phyloP scores from a whole-genome alignment of 2,797 vertebrate genomes.

The Denticeps clupeoides region DNA sequence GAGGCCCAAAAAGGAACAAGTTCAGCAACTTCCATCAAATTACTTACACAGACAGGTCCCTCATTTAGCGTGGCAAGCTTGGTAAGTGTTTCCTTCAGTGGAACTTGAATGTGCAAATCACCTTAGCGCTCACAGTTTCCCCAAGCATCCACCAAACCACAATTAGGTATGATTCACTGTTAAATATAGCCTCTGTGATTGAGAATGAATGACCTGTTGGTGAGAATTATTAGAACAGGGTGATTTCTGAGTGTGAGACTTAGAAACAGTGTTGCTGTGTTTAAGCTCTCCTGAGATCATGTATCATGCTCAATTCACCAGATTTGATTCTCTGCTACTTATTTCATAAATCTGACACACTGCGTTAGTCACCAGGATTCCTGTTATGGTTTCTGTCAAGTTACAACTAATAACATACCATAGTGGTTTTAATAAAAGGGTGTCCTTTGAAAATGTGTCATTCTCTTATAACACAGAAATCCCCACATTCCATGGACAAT shows the following conservation, averaged over 20 bases:
- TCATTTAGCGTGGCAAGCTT: conserved; percentile 19
- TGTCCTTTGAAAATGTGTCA: not conserved
- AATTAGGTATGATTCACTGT: conserved; percentile 33
- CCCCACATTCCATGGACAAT: not conserved
- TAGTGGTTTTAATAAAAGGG: not conserved
- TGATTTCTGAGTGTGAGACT: too few relatives aligned
- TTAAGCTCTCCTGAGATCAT: conserved; percentile 10
- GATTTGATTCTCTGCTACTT: conserved; percentile 10
- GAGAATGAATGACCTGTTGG: conserved; percentile 23
- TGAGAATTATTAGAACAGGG: conserved; percentile 13
- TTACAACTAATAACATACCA: conserved; percentile 11
- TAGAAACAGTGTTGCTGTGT: conserved; percentile 10
- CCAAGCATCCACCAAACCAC: conserved; percentile 25
- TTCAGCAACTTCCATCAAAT: conserved; percentile 23
- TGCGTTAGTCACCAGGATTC: conserved; percentile 15
- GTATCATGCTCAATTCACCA: conserved; percentile 8
- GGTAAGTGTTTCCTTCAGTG: conserved; percentile 27
- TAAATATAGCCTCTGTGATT: conserved; percentile 22
- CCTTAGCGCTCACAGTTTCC: conserved; percentile 35
- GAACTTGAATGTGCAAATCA: conserved; percentile 31
- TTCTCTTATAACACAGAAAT: not conserved
- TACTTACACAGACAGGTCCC: conserved; percentile 26
- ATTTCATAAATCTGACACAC: conserved; percentile 15
- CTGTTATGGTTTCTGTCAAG: conserved; percentile 13
- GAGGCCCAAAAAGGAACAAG: conserved; percentile 12